These are phyloP conservation scores for Gisinianus flammeolus DNA, from an alignment of 2,888 invertebrate genomes.

Conservation along the genomic window DNA sequence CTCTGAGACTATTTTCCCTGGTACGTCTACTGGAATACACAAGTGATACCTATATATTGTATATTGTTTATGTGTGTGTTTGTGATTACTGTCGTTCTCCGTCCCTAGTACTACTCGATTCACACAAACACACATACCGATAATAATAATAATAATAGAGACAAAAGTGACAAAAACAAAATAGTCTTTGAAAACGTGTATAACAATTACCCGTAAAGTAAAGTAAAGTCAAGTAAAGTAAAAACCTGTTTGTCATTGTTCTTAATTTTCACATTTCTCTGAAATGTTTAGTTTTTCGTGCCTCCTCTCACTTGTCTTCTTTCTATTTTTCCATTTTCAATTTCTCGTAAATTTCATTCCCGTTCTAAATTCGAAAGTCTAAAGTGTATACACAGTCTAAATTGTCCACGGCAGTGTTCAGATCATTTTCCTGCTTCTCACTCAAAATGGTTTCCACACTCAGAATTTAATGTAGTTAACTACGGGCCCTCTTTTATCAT, in stretches of 20 bases:
- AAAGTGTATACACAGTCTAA: neutral
- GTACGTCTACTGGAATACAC: no score
- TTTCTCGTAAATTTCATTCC: no score
- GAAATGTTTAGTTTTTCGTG: neutral
- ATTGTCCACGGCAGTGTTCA: neutral
- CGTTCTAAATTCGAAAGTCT: neutral
- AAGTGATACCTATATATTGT: no score
- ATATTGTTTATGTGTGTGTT: no score
- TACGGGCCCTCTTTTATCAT: neutral
- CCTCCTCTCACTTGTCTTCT: neutral
- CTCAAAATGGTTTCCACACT: neutral
- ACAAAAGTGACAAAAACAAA: neutral
- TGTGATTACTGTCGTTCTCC: no score
- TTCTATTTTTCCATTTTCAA: neutral
- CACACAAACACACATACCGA: no score
- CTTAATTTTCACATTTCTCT: no score
- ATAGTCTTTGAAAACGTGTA: neutral
- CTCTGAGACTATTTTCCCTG: no score
- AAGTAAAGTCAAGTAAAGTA: no score
- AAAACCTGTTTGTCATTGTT: no score
- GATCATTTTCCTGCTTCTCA: neutral
- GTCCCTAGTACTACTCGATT: no score
- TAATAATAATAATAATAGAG: no score
- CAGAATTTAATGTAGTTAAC: constrained; percentile 3
- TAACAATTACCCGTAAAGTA: neutral